phyloP scores from a whole-genome alignment of 2,888 invertebrate species.

The Brenthis hecate region DNA sequence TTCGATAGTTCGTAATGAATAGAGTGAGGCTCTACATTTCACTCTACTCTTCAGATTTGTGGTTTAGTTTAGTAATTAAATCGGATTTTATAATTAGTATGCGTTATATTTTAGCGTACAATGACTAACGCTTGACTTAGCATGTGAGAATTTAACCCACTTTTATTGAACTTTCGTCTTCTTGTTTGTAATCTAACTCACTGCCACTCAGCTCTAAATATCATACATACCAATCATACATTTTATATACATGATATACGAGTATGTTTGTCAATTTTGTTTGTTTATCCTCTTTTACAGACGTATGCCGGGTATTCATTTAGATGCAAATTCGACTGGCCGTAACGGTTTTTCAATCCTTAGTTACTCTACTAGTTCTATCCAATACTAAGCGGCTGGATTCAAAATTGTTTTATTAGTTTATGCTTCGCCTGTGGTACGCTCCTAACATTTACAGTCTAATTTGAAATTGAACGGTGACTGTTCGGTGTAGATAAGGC shows the following conservation, averaged over 20 bases:
- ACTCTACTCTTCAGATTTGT: conserved; percentile 29
- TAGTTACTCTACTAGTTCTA: conserved; percentile 7
- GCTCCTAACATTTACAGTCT: conserved; percentile 33
- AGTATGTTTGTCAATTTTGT: too few relatives aligned
- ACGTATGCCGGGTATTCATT: conserved; percentile 3
- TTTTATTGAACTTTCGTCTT: too few relatives aligned
- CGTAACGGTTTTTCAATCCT: conserved; percentile 14
- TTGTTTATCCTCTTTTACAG: not conserved
- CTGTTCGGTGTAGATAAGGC: conserved; percentile 58
- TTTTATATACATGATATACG: too few relatives aligned
- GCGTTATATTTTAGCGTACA: too few relatives aligned
- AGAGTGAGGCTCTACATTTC: conserved; percentile 46
- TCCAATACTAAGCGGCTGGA: conserved; percentile 6
- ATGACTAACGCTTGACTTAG: too few relatives aligned
- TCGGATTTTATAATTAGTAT: not conserved
- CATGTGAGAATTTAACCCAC: too few relatives aligned
- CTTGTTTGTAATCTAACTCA: too few relatives aligned
- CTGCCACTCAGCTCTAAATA: too few relatives aligned
- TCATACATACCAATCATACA: too few relatives aligned
- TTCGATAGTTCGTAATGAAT: conserved; percentile 72
- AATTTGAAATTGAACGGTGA: conserved; percentile 44
- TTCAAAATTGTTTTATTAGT: conserved; percentile 28
- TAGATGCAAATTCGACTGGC: conserved; percentile 13
- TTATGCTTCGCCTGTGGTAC: conserved; percentile 3
- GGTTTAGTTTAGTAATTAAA: conserved; percentile 38